Percentiles rank a stretch among this genome's conserved stretches.
Conservation (phyloP, 1,140 invertebrate genomes). For the Drosophila mojavensis region DNA sequence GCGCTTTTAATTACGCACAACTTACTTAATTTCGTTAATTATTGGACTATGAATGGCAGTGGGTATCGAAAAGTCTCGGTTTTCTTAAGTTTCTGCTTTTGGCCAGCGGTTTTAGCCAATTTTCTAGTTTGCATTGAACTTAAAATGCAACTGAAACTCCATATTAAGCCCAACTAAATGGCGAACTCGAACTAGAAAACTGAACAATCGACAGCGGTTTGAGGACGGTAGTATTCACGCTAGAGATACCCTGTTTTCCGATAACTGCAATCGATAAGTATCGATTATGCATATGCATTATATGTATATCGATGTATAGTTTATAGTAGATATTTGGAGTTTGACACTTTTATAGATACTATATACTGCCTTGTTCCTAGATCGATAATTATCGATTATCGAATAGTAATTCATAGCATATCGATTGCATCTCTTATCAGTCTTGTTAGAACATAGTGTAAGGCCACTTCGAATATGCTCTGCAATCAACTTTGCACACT, state of each 20-base stretch:
- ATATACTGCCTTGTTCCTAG: too few relatives aligned
- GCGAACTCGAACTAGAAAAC: slow-evolving; percentile 33
- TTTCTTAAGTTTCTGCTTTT: slow-evolving; percentile 16
- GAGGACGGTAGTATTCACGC: neutral
- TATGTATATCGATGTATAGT: too few relatives aligned
- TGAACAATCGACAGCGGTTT: neutral
- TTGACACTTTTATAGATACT: too few relatives aligned
- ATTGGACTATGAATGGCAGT: slow-evolving; percentile 70
- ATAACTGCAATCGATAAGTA: too few relatives aligned
- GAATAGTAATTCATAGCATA: too few relatives aligned
- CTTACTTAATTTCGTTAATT: slow-evolving; percentile 62
- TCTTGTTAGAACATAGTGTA: too few relatives aligned
- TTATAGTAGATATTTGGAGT: too few relatives aligned
- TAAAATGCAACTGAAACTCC: slow-evolving; percentile 45
- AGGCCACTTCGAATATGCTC: too few relatives aligned
- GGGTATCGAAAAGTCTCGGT: slow-evolving; percentile 12
- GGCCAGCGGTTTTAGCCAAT: slow-evolving; percentile 22
- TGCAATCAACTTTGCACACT: too few relatives aligned
- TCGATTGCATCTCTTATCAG: too few relatives aligned
- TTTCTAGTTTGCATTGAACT: slow-evolving; percentile 66
- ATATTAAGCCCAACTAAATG: slow-evolving; percentile 13
- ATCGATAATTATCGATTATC: too few relatives aligned
- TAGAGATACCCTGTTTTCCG: neutral
- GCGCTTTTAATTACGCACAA: slow-evolving; percentile 64
- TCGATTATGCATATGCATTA: too few relatives aligned